These are phyloP conservation scores for Apodemia duryi DNA, from an alignment of 2,888 invertebrate species.

Conservation along the genomic window DNA sequence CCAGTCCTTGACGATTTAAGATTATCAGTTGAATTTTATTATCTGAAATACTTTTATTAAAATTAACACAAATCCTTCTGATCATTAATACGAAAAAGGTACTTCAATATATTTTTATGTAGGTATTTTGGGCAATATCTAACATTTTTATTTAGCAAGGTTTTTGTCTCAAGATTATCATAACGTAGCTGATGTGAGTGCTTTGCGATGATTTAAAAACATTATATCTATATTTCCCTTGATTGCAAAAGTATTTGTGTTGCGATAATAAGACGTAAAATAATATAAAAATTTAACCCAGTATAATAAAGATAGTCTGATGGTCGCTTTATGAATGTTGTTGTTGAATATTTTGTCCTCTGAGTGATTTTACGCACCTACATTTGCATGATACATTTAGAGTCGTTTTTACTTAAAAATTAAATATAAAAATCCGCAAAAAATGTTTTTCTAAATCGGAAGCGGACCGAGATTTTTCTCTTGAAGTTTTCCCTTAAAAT, in stretches of 20 bases:
- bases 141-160: no score
- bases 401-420: conserved; percentile 17
- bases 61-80: no score
- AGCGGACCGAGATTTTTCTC: conserved; percentile 57
- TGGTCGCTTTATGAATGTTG: conserved; percentile 45
- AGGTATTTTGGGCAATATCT: no score
- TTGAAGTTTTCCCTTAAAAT: conserved; percentile 40
- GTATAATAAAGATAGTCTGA: background rate
- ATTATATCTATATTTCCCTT: no score
- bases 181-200: no score
- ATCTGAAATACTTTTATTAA: no score
- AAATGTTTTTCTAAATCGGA: conserved; percentile 39
- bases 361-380: conserved; percentile 61
- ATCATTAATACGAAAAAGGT: no score
- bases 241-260: no score
- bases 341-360: conserved; percentile 48
- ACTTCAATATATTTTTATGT: no score
- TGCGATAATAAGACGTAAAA: no score
- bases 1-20: background rate
- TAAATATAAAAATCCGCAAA: conserved; percentile 51
- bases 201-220: no score
- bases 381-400: conserved; percentile 53
- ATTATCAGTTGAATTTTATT: background rate
- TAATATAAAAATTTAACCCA: background rate
- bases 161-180: no score